These are phyloP conservation scores for Heliconius aoede DNA, from an alignment of 2,888 invertebrate genomes.

Conservation along the genomic window DNA sequence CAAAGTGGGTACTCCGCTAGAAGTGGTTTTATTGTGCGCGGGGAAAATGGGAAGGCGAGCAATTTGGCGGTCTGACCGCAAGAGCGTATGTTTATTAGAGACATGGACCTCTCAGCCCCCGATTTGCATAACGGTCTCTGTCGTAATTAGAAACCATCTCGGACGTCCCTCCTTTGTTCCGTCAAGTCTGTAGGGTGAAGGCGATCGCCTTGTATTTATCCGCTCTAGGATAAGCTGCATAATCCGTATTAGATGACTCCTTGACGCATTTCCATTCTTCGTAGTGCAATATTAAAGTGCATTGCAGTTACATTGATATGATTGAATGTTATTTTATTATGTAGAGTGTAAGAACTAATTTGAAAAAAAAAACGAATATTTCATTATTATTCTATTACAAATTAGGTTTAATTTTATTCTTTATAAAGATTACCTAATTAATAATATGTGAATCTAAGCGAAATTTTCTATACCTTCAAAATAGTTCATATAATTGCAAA, in stretches of 20 bases:
- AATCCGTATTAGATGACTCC: slow-evolving; percentile 67
- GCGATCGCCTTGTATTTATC: slow-evolving; percentile 77
- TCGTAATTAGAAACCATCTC: slow-evolving; percentile 84
- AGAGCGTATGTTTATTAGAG: slow-evolving; percentile 82
- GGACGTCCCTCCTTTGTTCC: slow-evolving; percentile 78
- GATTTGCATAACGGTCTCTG: slow-evolving; percentile 82
- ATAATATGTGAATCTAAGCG: background rate
- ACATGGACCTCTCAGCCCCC: slow-evolving; percentile 73
- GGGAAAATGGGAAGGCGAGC: slow-evolving; percentile 67
- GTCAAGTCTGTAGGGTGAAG: slow-evolving; percentile 67
- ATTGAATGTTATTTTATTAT: slow-evolving; percentile 18
- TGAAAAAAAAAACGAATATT: background rate
- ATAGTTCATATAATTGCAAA: background rate
- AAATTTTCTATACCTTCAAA: background rate
- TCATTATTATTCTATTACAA: background rate
- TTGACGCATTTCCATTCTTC: slow-evolving; percentile 53
- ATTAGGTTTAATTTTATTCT: background rate
- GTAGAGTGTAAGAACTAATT: background rate
- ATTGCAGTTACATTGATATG: slow-evolving; percentile 42
- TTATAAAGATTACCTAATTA: background rate
- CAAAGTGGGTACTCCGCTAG: slow-evolving; percentile 65
- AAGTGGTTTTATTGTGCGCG: slow-evolving; percentile 71
- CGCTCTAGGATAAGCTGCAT: slow-evolving; percentile 65
- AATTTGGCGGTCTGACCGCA: slow-evolving; percentile 80
- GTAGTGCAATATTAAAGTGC: slow-evolving; percentile 50